A percentile compares a stretch with the other conserved stretches of the same genome.
These are phyloP conservation scores for Ceriagrion tenellum DNA, from an alignment of 2,888 invertebrate genomes.

Conservation along the genomic window DNA sequence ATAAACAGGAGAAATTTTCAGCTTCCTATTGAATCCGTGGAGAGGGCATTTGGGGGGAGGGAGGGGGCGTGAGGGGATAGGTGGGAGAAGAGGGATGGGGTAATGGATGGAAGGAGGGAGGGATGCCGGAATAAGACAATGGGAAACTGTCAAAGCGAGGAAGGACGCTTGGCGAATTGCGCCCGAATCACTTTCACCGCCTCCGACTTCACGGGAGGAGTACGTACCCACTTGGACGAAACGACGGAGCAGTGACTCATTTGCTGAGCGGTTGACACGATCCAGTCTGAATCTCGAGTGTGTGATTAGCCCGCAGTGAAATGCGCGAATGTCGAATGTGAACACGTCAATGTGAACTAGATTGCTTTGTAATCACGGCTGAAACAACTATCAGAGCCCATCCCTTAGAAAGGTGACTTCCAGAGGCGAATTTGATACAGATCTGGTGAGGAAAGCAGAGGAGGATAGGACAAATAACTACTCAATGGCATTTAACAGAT, in stretches of 20 bases:
- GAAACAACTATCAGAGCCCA: no score
- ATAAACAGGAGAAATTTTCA: slow-evolving; percentile 37
- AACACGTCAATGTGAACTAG: no score
- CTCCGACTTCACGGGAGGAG: background rate
- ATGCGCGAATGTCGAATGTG: no score
- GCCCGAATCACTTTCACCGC: slow-evolving; percentile 43
- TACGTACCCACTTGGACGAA: background rate
- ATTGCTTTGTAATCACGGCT: no score
- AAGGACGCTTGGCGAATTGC: slow-evolving; percentile 36
- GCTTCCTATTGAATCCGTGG: background rate
- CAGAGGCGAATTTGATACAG: no score
- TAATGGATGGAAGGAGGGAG: background rate
- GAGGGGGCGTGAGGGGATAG: no score
- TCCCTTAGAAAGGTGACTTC: no score
- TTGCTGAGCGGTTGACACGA: background rate
- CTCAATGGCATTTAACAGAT: no score
- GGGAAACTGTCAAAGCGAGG: slow-evolving; percentile 2
- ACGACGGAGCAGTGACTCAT: background rate
- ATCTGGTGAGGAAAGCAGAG: no score
- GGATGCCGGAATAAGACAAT: slow-evolving; percentile 8
- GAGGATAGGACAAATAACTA: no score
- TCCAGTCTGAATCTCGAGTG: no score
- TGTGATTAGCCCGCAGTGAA: no score
- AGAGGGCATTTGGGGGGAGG: background rate
- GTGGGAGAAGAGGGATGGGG: background rate